Conservation (phyloP, 2,797 vertebrate species). For the Typhlichthys subterraneus region DNA sequence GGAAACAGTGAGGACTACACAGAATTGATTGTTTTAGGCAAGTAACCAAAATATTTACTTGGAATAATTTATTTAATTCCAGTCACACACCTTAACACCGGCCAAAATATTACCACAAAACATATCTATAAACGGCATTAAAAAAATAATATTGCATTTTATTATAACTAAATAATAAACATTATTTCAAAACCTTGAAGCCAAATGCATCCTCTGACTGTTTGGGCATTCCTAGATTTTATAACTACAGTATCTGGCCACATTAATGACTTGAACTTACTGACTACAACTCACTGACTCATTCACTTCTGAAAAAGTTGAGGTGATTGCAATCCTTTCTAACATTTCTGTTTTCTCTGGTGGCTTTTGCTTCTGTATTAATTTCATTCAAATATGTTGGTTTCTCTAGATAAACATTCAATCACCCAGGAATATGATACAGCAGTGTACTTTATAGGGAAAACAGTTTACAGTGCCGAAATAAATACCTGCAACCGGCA, state of each 20-base stretch:
- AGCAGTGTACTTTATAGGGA: neutral
- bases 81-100: slow-evolving; percentile 1
- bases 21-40: slow-evolving; percentile 88
- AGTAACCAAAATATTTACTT: slow-evolving; percentile 38
- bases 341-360: neutral
- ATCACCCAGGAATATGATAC: neutral
- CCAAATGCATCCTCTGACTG: too few species aligned
- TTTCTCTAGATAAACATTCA: too few species aligned
- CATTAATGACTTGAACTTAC: too few species aligned
- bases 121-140: too few species aligned
- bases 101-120: neutral
- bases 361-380: neutral
- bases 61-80: neutral
- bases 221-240: too few species aligned
- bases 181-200: too few species aligned
- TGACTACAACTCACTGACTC: too few species aligned
- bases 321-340: neutral
- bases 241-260: too few species aligned
- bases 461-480: neutral
- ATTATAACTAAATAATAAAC: too few species aligned
- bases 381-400: neutral
- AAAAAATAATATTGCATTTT: too few species aligned
- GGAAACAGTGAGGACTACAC: slow-evolving; percentile 86
- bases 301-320: too few species aligned
- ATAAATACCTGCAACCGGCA: neutral